These are phyloP conservation scores for Mystacornis crossleyi DNA, from an alignment of 2,113 vertebrate species.

Conservation along the genomic window DNA sequence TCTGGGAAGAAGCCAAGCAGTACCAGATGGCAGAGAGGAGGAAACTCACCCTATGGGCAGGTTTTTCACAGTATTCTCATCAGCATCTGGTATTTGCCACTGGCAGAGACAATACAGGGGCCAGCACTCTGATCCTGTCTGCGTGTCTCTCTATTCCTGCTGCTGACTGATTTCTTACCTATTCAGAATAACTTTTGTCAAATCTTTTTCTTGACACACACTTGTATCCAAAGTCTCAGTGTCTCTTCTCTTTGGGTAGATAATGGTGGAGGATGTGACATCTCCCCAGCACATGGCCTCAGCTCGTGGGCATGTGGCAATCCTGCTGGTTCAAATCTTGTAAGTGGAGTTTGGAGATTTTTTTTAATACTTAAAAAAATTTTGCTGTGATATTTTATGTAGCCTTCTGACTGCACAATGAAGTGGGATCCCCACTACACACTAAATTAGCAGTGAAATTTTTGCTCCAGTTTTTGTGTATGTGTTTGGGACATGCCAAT, in stretches of 20 bases:
- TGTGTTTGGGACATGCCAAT: neutral
- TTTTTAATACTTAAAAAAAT: neutral
- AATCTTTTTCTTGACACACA: neutral
- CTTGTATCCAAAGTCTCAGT: neutral
- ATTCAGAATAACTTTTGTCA: neutral
- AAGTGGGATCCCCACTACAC: neutral
- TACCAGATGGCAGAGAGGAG: conserved; percentile 29
- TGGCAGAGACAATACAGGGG: neutral
- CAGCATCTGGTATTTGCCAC: conserved; percentile 32
- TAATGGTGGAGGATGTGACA: neutral
- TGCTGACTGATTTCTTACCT: neutral
- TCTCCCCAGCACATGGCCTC: neutral
- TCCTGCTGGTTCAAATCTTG: neutral
- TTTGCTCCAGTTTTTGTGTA: neutral
- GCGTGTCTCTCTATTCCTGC: neutral
- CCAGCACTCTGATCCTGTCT: neutral
- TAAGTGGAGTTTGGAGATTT: neutral
- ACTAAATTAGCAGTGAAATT: neutral
- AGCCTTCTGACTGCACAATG: neutral
- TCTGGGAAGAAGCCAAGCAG: neutral
- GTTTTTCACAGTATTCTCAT: conserved; percentile 2
- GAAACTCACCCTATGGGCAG: conserved; percentile 18
- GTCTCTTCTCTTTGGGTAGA: neutral
- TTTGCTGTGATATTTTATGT: neutral
- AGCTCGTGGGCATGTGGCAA: fast-evolving